Percentiles rank a stretch among this genome's conserved stretches.
These are phyloP conservation scores for Cyphomyrus discorhynchus DNA, from an alignment of 2,113 vertebrate species.

Conservation along the genomic window DNA sequence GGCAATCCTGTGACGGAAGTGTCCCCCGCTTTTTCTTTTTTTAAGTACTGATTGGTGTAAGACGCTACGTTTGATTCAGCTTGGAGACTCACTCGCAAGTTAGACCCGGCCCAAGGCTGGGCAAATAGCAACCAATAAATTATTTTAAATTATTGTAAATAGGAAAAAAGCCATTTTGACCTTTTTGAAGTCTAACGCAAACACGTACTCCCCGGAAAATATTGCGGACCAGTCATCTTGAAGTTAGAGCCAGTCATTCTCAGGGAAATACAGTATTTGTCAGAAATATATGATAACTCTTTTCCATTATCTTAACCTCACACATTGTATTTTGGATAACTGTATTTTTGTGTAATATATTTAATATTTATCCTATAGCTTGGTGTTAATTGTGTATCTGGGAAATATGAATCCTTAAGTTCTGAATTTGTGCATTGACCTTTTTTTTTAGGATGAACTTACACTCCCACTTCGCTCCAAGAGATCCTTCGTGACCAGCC, in stretches of 20 bases:
- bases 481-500: conserved; percentile 65
- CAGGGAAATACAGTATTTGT: not conserved
- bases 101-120: not conserved
- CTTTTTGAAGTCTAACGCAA: not conserved
- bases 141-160: not conserved
- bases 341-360: not conserved
- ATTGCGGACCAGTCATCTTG: not conserved
- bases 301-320: not conserved
- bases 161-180: not conserved
- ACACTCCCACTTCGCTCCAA: conserved; percentile 49
- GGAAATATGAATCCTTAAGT: not conserved
- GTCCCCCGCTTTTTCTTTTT: conserved; percentile 8
- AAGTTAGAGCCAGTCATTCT: not conserved
- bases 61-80: not conserved
- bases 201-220: not conserved
- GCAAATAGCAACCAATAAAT: not conserved
- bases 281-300: not conserved
- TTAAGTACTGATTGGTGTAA: not conserved
- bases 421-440: not conserved
- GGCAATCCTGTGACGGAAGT: conserved; percentile 9
- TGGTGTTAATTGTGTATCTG: not conserved
- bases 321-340: not conserved
- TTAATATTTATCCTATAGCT: not conserved
- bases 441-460: conserved; percentile 52
- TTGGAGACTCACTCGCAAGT: not conserved